Evolutionary conservation across 1,140 invertebrate species (phyloP), one percentile per base, ranked within the genome.

Genomic region (Euura lappo): DNA sequence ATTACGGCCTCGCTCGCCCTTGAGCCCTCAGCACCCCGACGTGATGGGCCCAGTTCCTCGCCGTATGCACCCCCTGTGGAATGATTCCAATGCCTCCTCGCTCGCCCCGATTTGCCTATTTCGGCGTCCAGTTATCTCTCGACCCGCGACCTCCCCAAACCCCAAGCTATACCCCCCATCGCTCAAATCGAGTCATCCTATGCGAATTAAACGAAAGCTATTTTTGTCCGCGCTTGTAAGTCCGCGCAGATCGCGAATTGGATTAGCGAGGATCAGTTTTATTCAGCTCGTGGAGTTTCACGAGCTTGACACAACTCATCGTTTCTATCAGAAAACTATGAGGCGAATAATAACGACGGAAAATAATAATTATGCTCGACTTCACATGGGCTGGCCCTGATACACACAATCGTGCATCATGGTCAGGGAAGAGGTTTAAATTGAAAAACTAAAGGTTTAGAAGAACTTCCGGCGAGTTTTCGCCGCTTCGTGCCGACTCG

Each of bases 141-240:
- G 51, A 60, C 51, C 13, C 51, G 28, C 44, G 66, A 11, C 8
- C 8, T 44, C 42, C 28, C 66, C 13, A 7, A 44, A 68, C 44
- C 66, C 44, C 13, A 28, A 42, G 66, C 66, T 44, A 8, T 5
- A 28, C 13, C 2, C 28, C 8, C 66, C 66, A 68, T 68, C 44
- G 42, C 66, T 68, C 66, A 68, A 68, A 68, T 68, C 66, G 66
- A 68, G 66, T 68, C 66, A 68, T 42, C 66, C 44, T 28, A 44
- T 28, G 28, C 66, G 44, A 68, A 68, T 68, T 68, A 60, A 68
- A 4, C 66, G 28, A 68, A 68, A 28, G 66, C 66, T 68, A 68
- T 68, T 68, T 68, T 68, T 68, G 8, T 68, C 66, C 3, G 7
- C 8, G 66, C 51, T 11, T 11, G 28, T 60, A 11, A 8, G 51